Evolutionary conservation across 2,113 vertebrate genomes (phyloP).

Genomic region (Coracopsis vasa): DNA sequence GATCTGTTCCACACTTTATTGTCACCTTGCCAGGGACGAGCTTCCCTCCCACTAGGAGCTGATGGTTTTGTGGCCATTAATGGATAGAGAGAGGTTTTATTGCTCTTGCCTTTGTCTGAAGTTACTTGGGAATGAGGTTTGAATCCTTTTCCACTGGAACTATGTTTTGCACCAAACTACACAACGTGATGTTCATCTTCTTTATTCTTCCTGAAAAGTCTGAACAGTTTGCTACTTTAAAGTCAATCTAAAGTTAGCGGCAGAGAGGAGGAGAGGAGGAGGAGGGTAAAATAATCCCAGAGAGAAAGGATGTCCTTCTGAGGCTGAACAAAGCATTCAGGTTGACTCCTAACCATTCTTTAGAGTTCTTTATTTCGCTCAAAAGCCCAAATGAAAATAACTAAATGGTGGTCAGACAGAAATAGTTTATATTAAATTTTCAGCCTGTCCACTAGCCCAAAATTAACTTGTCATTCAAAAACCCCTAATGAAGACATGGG

Average conservation of each 20-base stretch:
- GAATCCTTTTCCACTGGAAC: background rate
- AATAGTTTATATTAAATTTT: background rate
- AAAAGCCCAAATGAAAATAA: background rate
- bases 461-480: background rate
- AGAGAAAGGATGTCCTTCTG: background rate
- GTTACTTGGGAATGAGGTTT: background rate
- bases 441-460: background rate
- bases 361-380: background rate
- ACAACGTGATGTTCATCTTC: background rate
- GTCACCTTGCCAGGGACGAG: background rate
- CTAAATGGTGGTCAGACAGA: background rate
- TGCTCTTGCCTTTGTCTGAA: background rate
- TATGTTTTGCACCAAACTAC: background rate
- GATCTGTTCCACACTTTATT: background rate
- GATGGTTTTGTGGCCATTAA: background rate
- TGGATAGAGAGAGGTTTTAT: background rate
- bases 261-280: background rate
- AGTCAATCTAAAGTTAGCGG: background rate
- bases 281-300: background rate
- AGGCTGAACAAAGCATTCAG: background rate
- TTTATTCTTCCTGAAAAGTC: background rate
- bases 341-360: background rate
- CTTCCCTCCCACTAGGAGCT: background rate
- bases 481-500: fast-evolving
- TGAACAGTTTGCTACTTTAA: background rate